These are phyloP conservation scores for Lanistes nyassanus DNA, from an alignment of 1,140 invertebrate genomes.

Conservation along the genomic window DNA sequence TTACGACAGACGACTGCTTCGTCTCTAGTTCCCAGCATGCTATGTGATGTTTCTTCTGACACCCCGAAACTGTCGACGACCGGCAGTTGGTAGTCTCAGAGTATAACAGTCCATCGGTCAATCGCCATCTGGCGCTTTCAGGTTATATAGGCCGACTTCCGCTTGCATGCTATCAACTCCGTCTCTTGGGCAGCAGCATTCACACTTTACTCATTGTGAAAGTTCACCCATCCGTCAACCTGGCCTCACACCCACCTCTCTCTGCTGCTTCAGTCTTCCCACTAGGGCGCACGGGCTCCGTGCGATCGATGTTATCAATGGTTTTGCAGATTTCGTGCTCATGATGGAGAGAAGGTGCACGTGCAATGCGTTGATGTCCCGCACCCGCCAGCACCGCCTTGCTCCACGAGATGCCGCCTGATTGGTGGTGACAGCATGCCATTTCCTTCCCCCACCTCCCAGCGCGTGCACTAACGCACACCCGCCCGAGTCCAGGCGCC, in stretches of 20 bases:
- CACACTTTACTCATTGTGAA: background rate
- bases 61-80: no score
- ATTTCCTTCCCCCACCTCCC: slow-evolving; percentile 5
- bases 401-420: slow-evolving; percentile 1
- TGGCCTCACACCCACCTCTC: background rate
- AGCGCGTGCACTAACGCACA: slow-evolving; percentile 3
- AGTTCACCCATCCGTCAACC: no score
- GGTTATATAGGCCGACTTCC: no score
- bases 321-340: background rate
- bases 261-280: background rate
- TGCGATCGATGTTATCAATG: slow-evolving; percentile 9
- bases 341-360: slow-evolving; percentile 7
- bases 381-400: background rate
- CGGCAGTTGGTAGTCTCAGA: no score
- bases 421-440: slow-evolving; percentile 16
- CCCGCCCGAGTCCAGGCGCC: no score
- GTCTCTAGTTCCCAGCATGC: no score
- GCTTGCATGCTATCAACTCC: no score
- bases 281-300: background rate
- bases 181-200: no score
- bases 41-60: no score
- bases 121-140: no score
- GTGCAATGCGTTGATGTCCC: slow-evolving; percentile 4
- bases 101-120: no score
- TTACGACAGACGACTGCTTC: no score